Evolutionary conservation across 2,888 invertebrate species (phyloP), one percentile per base, ranked within the genome.

Genomic region (Drosophila fungiperda): DNA sequence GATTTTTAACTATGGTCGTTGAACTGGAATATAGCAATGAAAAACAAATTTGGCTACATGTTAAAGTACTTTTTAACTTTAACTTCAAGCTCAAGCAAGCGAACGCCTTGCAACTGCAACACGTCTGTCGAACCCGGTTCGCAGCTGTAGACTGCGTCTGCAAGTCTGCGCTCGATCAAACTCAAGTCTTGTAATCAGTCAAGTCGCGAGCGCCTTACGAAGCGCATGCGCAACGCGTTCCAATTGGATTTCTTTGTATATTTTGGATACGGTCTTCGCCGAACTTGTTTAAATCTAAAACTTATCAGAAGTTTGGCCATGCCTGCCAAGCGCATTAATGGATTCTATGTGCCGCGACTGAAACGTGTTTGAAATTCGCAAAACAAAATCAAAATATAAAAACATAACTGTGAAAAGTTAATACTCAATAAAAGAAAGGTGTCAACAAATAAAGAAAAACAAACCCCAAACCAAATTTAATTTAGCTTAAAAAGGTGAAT

Each of bases 361-460:
- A 85, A 68, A 85, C 88, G 86, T 85, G 88, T 54, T 63, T 71
- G 67, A 85, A 87, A 83, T 80, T 85, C 67, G 83, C 81, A 75
- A 85, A 57, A n/a, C 15, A 12, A 42, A 53, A 33, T 40, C 8
- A 40, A 40, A 50, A 35, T 29, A 55, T 42, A 50, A 54, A 42
- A 54, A 71, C 23, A 80, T 68, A 76, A 73, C 63, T 67, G 73
- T 67, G 54, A 52, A 68, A 66, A 70, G 20, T 52, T 33, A 38
- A 15, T 36, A 20, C 23, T 23, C 45, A 42, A 35, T 17, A 49
- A 49, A 54, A 23, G 48, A 73, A 55, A 65, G 71, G 71, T 76
- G 76, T 68, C 23, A 70, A 67, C 70, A 60, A 68, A 55, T 66
- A 63, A 60, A 53, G 57, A 29, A 60, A 63, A 62, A 53, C 54